phyloP scores from a whole-genome alignment of 2,113 vertebrate species.

The Atlantisia rogersi region DNA sequence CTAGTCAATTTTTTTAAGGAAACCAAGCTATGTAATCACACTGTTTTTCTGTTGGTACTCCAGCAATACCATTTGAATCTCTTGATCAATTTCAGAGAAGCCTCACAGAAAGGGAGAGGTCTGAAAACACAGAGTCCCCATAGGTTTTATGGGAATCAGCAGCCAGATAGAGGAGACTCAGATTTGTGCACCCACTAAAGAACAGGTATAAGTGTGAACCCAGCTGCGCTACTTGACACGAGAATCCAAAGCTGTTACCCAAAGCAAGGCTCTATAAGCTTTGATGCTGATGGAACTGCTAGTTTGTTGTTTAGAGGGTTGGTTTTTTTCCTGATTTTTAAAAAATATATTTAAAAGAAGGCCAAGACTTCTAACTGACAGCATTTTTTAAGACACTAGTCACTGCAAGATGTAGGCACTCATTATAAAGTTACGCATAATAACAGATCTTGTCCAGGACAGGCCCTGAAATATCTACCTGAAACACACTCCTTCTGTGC shows the following conservation, averaged over 20 bases:
- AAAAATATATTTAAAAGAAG: neutral
- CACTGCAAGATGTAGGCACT: neutral
- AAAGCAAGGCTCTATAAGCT: neutral
- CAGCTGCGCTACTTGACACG: neutral
- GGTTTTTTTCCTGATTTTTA: neutral
- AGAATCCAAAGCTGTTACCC: neutral
- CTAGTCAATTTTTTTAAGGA: neutral
- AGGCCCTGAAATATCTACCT: neutral
- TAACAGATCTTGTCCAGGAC: neutral
- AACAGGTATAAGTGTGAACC: neutral
- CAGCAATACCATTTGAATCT: neutral
- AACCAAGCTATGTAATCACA: neutral
- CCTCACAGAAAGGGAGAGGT: neutral
- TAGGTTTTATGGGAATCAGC: neutral
- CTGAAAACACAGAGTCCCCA: neutral
- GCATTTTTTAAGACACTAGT: neutral
- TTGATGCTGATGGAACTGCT: neutral
- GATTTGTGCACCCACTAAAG: neutral
- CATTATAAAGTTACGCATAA: neutral
- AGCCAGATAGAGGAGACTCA: neutral
- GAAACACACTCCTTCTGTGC: neutral
- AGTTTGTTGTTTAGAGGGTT: neutral
- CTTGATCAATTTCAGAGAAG: neutral
- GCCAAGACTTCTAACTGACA: neutral
- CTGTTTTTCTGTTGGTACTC: neutral